Percentiles rank a stretch among this genome's conserved stretches.
Evolutionary conservation across 2,797 vertebrate species (phyloP).

Genomic region (Vultur gryphus): DNA sequence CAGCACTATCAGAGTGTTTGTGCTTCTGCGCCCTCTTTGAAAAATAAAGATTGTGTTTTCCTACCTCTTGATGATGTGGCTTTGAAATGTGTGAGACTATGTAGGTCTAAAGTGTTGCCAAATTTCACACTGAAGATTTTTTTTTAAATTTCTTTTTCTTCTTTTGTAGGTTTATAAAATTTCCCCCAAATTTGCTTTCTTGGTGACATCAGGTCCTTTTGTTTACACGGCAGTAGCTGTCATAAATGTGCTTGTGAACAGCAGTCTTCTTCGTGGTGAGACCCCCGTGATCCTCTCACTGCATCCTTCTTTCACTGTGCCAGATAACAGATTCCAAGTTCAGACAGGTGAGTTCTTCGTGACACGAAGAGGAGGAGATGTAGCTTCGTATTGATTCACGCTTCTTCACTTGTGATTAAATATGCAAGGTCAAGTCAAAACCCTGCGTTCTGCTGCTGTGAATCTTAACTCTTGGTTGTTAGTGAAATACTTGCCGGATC

Average conservation of each 20-base stretch:
- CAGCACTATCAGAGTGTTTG: not conserved
- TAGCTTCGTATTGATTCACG: not conserved
- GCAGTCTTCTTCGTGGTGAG: conserved; percentile 72
- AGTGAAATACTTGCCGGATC: not conserved
- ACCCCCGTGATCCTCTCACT: conserved; percentile 77
- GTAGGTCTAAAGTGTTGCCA: not conserved
- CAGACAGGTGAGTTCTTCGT: conserved; percentile 83
- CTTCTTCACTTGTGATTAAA: not conserved
- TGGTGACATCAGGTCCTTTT: conserved; percentile 88
- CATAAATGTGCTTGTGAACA: conserved; percentile 82
- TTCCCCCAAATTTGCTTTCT: conserved; percentile 86
- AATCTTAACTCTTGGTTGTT: not conserved
- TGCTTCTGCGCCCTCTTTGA: not conserved
- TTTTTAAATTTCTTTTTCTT: not conserved
- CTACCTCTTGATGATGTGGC: not conserved
- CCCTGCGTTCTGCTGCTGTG: not conserved
- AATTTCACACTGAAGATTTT: not conserved
- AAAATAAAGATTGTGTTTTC: not conserved
- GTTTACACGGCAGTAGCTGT: conserved; percentile 92
- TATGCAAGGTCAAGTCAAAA: not conserved
- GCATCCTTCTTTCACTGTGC: conserved; percentile 78
- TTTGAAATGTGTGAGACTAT: not conserved
- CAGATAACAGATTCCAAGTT: conserved; percentile 85
- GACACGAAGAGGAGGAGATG: not conserved
- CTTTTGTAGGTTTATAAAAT: conserved; percentile 84